A percentile compares a stretch with the other conserved stretches of the same genome.
phyloP scores from a whole-genome alignment of 2,888 invertebrate species.

The Lomographa bimaculata region DNA sequence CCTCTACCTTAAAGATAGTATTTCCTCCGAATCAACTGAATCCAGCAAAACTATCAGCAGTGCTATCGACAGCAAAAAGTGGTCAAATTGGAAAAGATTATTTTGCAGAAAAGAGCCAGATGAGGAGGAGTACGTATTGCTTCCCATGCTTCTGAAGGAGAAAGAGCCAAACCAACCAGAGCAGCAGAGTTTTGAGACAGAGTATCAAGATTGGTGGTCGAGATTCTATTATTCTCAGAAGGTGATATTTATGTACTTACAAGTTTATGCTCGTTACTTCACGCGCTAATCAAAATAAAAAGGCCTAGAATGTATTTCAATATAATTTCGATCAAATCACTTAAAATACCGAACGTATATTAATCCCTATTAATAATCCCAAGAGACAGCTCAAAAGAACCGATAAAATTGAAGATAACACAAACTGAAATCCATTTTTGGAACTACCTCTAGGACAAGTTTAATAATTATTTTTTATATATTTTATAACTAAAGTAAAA shows the following conservation, averaged over 20 bases:
- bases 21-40: slow-evolving; percentile 12
- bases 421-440: no score
- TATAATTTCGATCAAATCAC: no score
- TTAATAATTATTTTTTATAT: no score
- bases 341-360: no score
- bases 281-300: no score
- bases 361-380: no score
- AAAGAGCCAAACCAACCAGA: slow-evolving; percentile 30
- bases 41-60: slow-evolving; percentile 22
- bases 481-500: no score
- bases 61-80: slow-evolving; percentile 33
- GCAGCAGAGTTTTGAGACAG: slow-evolving; percentile 25
- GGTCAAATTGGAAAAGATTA: slow-evolving; percentile 43
- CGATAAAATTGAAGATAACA: no score
- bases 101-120: slow-evolving; percentile 43
- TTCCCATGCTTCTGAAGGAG: slow-evolving; percentile 50
- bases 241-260: slow-evolving; percentile 28
- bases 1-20: slow-evolving; percentile 37
- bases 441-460: no score
- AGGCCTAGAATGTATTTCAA: no score
- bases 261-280: no score
- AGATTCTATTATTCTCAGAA: slow-evolving; percentile 53
- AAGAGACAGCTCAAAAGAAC: no score
- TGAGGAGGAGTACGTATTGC: slow-evolving; percentile 56
- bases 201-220: slow-evolving; percentile 62